Conservation (phyloP, 2,888 invertebrate species). For the Melitaea athalia region DNA sequence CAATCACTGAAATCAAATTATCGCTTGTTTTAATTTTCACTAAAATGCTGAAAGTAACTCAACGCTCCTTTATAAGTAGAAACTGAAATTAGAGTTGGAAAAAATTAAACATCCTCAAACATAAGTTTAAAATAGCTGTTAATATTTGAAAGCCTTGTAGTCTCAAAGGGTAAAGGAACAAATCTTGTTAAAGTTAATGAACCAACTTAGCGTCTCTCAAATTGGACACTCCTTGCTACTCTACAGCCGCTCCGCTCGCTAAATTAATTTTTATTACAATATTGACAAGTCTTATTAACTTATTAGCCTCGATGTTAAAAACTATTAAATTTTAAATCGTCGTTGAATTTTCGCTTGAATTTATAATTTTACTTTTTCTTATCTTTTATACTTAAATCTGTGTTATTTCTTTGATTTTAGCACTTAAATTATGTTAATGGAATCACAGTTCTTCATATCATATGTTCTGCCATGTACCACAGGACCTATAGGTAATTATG, state of each 20-base stretch:
- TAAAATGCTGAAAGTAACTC: no score
- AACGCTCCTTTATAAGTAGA: conserved; percentile 14
- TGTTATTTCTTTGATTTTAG: neutral
- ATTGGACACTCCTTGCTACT: conserved; percentile 46
- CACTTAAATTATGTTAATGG: no score
- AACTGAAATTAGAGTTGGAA: conserved; percentile 1
- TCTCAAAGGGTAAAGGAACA: conserved; percentile 68
- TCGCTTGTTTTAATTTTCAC: no score
- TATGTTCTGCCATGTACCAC: no score
- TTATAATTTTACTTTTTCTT: neutral
- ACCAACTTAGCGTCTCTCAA: conserved; percentile 71
- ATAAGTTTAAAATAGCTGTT: conserved; percentile 47
- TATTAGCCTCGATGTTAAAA: conserved; percentile 20
- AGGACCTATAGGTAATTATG: no score
- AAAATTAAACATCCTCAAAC: conserved; percentile 41
- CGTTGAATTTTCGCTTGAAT: neutral
- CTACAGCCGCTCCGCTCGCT: conserved; percentile 41
- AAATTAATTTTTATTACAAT: conserved; percentile 44
- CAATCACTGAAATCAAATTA: no score
- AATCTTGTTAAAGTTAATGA: conserved; percentile 78
- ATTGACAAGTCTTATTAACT: conserved; percentile 38
- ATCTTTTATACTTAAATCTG: neutral
- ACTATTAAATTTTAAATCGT: neutral
- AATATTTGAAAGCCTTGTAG: conserved; percentile 58
- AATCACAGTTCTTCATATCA: no score